A percentile compares a stretch with the other conserved stretches of the same genome.
Conservation (phyloP, 2,888 invertebrate species). For the Acrobasis suavella region DNA sequence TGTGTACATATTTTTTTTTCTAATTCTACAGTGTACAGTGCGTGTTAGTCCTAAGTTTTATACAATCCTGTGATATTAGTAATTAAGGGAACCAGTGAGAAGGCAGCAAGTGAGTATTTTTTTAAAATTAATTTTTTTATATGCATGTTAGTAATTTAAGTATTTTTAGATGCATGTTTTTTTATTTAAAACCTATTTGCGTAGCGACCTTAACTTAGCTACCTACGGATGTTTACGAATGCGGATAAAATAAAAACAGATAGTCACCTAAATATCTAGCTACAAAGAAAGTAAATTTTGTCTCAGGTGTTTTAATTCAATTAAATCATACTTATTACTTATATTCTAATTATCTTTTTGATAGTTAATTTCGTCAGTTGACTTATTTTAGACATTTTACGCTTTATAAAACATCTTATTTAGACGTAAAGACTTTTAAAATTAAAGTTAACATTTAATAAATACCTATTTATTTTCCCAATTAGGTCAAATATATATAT, state of each 20-base stretch:
- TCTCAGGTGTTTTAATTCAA: not conserved
- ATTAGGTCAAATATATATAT: no score
- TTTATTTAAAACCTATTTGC: not conserved
- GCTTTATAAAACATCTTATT: not conserved
- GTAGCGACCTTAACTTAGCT: no score
- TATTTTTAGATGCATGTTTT: conserved; percentile 11
- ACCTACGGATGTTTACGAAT: not conserved
- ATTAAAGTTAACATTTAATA: no score
- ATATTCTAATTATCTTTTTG: not conserved
- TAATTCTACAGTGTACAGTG: conserved; percentile 43
- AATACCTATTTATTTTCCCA: no score
- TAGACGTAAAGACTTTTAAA: no score
- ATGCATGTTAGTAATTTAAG: conserved; percentile 23
- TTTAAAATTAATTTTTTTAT: conserved; percentile 12
- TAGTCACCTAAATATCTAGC: not conserved
- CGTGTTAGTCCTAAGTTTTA: conserved; percentile 41
- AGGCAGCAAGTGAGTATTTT: conserved; percentile 64
- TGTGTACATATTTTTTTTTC: conserved; percentile 46
- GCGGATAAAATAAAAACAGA: not conserved
- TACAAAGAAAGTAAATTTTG: not conserved
- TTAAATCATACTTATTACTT: not conserved
- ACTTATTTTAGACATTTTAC: not conserved
- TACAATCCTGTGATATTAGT: conserved; percentile 81
- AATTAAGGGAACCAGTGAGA: conserved; percentile 53
- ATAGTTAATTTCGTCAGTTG: not conserved